Conservation (phyloP, 2,888 invertebrate species). For the Coelinius sp. region DNA sequence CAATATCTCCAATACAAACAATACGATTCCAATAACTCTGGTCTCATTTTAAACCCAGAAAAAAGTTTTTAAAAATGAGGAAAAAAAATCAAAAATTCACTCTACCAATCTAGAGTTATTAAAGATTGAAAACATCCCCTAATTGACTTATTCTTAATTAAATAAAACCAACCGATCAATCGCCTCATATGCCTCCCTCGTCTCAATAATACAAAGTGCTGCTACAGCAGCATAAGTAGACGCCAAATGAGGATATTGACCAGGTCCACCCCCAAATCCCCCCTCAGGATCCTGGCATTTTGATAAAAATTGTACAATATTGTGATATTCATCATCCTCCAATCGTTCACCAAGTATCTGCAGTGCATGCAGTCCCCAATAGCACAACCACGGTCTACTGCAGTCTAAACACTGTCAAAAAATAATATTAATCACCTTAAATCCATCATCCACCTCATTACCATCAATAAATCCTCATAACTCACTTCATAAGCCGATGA, state of each 20-base stretch:
- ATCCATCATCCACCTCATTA: not conserved
- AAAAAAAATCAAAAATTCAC: too few species aligned
- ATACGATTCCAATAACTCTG: too few species aligned
- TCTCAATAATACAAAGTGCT: constrained; percentile 90
- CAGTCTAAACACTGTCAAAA: constrained; percentile 83
- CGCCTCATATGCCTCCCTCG: constrained; percentile 87
- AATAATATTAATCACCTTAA: constrained; percentile 44
- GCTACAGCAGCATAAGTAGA: constrained; percentile 98
- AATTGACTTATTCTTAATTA: too few species aligned
- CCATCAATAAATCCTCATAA: not conserved
- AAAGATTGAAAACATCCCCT: too few species aligned
- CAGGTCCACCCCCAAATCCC: constrained; percentile 96
- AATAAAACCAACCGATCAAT: constrained; percentile 80
- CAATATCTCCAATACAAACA: too few species aligned
- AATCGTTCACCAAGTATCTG: constrained; percentile 81
- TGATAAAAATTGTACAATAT: constrained; percentile 75
- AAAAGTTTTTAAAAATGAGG: too few species aligned
- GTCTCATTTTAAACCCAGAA: too few species aligned
- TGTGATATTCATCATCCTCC: constrained; percentile 73
- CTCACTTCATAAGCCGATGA: constrained; percentile 79
- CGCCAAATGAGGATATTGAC: constrained; percentile 93
- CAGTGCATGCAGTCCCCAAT: constrained; percentile 95
- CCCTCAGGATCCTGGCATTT: constrained; percentile 85
- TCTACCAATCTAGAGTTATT: too few species aligned
- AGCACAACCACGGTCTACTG: constrained; percentile 96